Evolutionary conservation across 2,797 vertebrate species (phyloP).

Genomic region (Centropyge bicolor): DNA sequence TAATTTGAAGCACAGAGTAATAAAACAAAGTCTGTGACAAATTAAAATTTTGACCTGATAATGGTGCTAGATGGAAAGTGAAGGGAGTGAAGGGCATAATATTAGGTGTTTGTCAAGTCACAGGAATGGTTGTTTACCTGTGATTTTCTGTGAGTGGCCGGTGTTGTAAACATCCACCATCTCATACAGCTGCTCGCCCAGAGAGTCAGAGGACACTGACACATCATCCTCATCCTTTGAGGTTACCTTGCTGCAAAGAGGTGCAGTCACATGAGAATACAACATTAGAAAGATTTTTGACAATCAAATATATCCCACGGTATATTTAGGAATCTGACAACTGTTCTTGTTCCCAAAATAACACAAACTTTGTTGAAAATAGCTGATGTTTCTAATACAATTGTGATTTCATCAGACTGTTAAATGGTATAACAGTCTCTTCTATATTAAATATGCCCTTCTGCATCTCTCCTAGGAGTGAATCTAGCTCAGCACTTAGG

Average conservation of each 20-base stretch:
- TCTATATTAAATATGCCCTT: neutral
- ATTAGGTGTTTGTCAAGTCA: neutral
- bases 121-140: conserved; percentile 72
- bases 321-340: neutral
- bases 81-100: no score
- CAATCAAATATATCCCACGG: neutral
- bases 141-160: conserved; percentile 88
- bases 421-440: neutral
- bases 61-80: no score
- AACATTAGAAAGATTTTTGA: neutral
- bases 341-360: neutral
- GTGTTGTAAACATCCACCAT: conserved; percentile 86
- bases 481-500: neutral
- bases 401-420: neutral
- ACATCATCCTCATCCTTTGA: conserved; percentile 75
- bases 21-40: no score
- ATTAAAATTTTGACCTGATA: no score
- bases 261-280: conserved; percentile 2
- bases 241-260: conserved; percentile 43
- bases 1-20: no score
- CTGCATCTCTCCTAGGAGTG: neutral
- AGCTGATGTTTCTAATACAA: neutral
- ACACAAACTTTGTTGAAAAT: neutral
- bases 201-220: conserved; percentile 86
- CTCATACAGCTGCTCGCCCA: conserved; percentile 88